phyloP scores from a whole-genome alignment of 2,113 vertebrate genomes.

The Cryptoleucopteryx plumbea region DNA sequence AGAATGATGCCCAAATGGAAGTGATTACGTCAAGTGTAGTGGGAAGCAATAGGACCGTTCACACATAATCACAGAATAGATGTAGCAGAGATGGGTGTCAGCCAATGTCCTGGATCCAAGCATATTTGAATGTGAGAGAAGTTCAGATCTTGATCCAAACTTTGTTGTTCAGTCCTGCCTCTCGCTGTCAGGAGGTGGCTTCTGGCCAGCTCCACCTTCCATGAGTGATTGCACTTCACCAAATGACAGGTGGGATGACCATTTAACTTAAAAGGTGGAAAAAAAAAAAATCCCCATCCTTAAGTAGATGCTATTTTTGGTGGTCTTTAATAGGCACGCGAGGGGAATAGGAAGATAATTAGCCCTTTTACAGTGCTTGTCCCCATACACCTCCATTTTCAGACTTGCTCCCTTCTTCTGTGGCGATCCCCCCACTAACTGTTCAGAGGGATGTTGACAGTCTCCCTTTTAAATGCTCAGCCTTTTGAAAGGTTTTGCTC shows the following conservation, averaged over 20 bases:
- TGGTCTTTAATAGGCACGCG: neutral
- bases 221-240: slow-evolving; percentile 26
- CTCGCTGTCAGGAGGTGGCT: slow-evolving; percentile 9
- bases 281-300: neutral
- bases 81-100: slow-evolving; percentile 28
- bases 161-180: slow-evolving; percentile 47
- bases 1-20: slow-evolving; percentile 45
- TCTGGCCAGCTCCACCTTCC: slow-evolving; percentile 9
- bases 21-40: neutral
- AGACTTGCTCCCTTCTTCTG: neutral
- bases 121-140: neutral
- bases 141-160: slow-evolving; percentile 51
- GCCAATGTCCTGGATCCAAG: slow-evolving; percentile 27
- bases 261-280: neutral
- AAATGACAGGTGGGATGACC: slow-evolving; percentile 28
- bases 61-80: slow-evolving; percentile 45
- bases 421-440: neutral
- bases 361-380: neutral
- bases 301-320: slow-evolving; percentile 38
- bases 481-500: slow-evolving; percentile 48
- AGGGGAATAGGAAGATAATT: slow-evolving; percentile 58
- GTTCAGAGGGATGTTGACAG: slow-evolving; percentile 50
- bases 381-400: slow-evolving; percentile 12
- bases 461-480: slow-evolving; percentile 41
- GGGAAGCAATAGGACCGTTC: slow-evolving; percentile 24